Evolutionary conservation across 2,113 vertebrate species (phyloP), one percentile per base, ranked within the genome.

Genomic region (Oreocharis arfaki): DNA sequence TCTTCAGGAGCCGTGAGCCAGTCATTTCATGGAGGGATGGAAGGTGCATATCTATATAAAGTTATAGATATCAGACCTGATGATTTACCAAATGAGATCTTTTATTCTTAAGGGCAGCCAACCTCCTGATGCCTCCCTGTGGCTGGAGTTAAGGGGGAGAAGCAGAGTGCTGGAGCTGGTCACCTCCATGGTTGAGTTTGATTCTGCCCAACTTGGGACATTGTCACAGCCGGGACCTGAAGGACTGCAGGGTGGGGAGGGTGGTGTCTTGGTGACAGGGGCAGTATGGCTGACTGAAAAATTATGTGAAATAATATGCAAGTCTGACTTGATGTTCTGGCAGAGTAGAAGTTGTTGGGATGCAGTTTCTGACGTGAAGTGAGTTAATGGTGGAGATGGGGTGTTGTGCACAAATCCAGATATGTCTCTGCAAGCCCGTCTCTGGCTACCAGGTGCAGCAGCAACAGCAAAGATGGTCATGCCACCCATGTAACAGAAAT

Each of bases 401-500:
- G 7, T 23, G 3, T 80, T 50, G 33, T 88, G 61, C 5, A 2
- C 44, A 50, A 70, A 82, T 68, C 52, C 52, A 67, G 87, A 53
- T 53, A 75, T 3, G 61, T 35, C 23, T 93, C n/a, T 82, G 35
- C 52, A 61, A 76, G 64, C 46, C 76, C 56, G 4, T 74, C 33
- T 87, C 64, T 75, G 44, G 22, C 56, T 88, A 5, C 63, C 2
- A 5, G n/a, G 47, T 47, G 35, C 6, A 2, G 50, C 33, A 63
- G 49, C 39, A 90, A 55, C 75, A 90, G 63, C 59, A 41, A 88
- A 87, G 78, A 55, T 69, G 87, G 78, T 53, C 73, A n/a, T 14
- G 44, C 70, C 37, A 93, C 44, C 57, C 32, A 67, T 67, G 12
- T 65, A 73, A 73, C 56, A 95, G 95, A 91, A 84, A 90, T 86